Evolutionary conservation across 2,888 invertebrate species (phyloP).

Genomic region (Scaptomyza parva): DNA sequence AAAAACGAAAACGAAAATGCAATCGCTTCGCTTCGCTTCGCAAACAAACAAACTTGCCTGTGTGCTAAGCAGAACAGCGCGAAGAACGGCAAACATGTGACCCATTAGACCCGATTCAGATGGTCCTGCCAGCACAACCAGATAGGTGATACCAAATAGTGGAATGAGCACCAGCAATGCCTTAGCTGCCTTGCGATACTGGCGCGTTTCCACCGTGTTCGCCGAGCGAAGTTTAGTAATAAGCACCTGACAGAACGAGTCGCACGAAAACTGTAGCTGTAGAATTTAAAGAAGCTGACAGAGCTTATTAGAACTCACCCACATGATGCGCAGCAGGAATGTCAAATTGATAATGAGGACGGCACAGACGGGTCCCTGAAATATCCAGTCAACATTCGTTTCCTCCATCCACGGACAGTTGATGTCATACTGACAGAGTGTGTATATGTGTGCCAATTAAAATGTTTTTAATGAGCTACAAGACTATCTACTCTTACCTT

Average conservation of each 20-base stretch:
- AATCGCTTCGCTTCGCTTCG: not conserved
- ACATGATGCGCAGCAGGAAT: conserved; percentile 94
- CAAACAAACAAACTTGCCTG: conserved; percentile 88
- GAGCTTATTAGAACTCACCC: conserved; percentile 88
- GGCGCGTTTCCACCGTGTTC: conserved; percentile 95
- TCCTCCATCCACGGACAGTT: conserved; percentile 93
- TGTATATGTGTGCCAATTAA: conserved; percentile 16
- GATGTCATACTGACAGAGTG: conserved; percentile 84
- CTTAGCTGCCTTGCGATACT: conserved; percentile 95
- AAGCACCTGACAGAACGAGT: conserved; percentile 88
- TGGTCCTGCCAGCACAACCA: conserved; percentile 93
- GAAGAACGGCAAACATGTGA: conserved; percentile 90
- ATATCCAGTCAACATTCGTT: conserved; percentile 94
- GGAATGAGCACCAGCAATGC: conserved; percentile 96
- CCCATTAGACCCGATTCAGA: conserved; percentile 89
- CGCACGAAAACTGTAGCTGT: conserved; percentile 9
- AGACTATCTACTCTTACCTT: conserved; percentile 61
- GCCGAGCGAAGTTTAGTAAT: conserved; percentile 97
- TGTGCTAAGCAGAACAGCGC: conserved; percentile 94
- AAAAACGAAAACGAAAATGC: not conserved
- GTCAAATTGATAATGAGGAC: conserved; percentile 93
- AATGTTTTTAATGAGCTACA: conserved; percentile 28
- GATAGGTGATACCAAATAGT: conserved; percentile 95
- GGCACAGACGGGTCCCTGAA: conserved; percentile 92
- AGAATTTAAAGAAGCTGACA: not conserved